Percentiles rank a stretch among this genome's conserved stretches.
phyloP scores from a whole-genome alignment of 2,113 vertebrate species.

The Theristicus caerulescens region DNA sequence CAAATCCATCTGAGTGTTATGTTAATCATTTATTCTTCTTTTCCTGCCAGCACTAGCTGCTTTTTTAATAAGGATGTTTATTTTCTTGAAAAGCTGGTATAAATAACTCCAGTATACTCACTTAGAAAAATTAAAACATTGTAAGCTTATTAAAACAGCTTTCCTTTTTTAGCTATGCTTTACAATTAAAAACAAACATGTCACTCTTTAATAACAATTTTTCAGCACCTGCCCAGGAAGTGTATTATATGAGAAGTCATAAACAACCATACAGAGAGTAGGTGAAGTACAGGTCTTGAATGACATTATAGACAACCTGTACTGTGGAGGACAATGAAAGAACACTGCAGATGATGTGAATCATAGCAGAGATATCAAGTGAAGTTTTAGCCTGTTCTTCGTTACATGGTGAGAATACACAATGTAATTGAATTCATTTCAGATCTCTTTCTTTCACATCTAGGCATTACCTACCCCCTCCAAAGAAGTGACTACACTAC shows the following conservation, averaged over 20 bases:
- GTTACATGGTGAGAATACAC: not conserved
- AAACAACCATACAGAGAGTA: not conserved
- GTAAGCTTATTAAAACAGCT: not conserved
- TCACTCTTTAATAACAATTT: not conserved
- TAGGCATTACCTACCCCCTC: rapidly evolving
- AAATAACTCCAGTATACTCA: not conserved
- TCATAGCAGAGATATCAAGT: not conserved
- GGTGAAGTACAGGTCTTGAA: not conserved
- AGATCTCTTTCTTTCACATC: not conserved
- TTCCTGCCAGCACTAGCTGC: not conserved
- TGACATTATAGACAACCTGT: not conserved
- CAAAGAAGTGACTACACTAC: not conserved
- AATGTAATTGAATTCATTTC: not conserved
- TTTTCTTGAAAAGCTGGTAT: not conserved
- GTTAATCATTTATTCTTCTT: not conserved
- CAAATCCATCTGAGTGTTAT: not conserved
- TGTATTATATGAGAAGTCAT: not conserved
- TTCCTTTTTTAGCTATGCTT: not conserved
- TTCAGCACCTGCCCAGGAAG: not conserved
- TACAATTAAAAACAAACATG: not conserved
- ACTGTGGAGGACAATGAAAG: not conserved
- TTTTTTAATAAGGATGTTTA: not conserved
- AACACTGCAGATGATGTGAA: not conserved
- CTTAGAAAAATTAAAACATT: not conserved
- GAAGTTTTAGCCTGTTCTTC: not conserved